Conservation (phyloP, 2,113 vertebrate genomes). For the Leucopternis melanops region DNA sequence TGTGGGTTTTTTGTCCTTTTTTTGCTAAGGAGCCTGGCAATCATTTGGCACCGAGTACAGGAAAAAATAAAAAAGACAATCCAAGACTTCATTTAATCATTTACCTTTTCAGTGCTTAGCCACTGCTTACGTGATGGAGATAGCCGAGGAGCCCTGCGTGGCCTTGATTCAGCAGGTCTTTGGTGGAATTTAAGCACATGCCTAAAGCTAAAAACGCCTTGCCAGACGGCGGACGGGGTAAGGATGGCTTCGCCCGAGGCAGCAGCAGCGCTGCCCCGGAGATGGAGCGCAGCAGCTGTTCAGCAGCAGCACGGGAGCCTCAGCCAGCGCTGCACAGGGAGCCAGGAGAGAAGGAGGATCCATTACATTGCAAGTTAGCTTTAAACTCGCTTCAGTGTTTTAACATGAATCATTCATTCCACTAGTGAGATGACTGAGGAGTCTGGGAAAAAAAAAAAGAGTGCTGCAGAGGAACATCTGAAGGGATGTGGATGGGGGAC, state of each 20-base stretch:
- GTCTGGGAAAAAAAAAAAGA: background rate
- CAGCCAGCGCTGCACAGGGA: background rate
- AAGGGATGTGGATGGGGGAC: background rate
- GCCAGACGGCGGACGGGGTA: fast-evolving
- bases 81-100: background rate
- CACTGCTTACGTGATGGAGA: background rate
- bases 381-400: background rate
- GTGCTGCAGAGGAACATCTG: background rate
- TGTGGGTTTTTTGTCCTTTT: background rate
- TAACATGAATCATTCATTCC: conserved; percentile 42
- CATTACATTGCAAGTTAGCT: conserved; percentile 23
- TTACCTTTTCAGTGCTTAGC: background rate
- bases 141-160: background rate
- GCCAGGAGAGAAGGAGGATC: conserved; percentile 34
- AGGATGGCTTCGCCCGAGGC: background rate
- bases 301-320: background rate
- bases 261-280: background rate
- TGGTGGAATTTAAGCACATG: background rate
- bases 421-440: background rate
- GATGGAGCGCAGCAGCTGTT: conserved; percentile 46
- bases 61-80: background rate
- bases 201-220: background rate
- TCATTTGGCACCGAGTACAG: background rate
- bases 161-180: background rate
- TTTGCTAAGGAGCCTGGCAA: background rate